Base-by-base conservation (phyloP, 1,140 invertebrate species). In the Panagrolaimus sp. region DNA sequence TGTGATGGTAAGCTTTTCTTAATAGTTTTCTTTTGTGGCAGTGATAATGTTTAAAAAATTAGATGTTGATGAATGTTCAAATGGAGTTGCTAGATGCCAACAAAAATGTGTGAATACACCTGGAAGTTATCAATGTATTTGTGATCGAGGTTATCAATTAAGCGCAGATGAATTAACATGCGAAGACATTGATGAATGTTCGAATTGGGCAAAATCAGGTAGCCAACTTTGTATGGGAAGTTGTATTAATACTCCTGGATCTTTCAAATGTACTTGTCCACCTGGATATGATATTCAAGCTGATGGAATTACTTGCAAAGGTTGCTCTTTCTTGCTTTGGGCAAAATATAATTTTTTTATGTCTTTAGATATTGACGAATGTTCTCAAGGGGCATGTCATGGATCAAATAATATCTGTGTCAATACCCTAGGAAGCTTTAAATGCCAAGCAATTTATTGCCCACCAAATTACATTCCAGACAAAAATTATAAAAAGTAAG, bases 371-470 rank as follows among this genome's bases (percentile, higher is more conserved):
- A 80, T 85, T 20, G 79, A 84, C 69, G 84, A 84, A 69, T 84
- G 84, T 53, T 27, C 63, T 65, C 20, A 44, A 64, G 47, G 71
- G 74, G 63, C 73, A 69, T 48, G 75, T 71, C 20, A 82, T 81
- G 69, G 62, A 70, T 13, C 82, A 82, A 66, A 65, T 25, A 46
- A 71, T 14, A 31, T 76, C 4, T 87, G 86, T 69, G 79, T 85
- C 31, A 87, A 87, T 83, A 92, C 89, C 0, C 85, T 90, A 62
- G 95, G 95, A 1, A 87, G 90, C 70, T 92, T 88, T 82, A 89
- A 91, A 72, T 98, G 95, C 81, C 91, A 92, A 66, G 85, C 85
- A 9, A 90, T 96, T 61, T 86, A 87, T 38, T 97, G 95, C 83
- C 93, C 93, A 0, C 67, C 84, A 0, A 90, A 90, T 45, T 96